Evolutionary conservation across 2,888 invertebrate genomes (phyloP).

Genomic region (Ypsolopha sequella): DNA sequence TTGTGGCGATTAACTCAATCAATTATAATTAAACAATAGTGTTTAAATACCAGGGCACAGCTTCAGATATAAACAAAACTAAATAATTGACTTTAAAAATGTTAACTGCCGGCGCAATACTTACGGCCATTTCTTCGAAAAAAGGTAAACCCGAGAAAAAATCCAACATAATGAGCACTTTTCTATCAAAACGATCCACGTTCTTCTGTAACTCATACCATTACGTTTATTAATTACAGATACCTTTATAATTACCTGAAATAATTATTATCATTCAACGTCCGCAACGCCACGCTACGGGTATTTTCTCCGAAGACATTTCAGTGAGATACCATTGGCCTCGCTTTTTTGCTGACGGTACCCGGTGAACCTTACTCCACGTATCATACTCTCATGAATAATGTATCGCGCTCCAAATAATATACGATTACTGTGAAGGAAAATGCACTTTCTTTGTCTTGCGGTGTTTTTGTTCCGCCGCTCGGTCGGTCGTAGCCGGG

Average conservation of each 20-base stretch:
- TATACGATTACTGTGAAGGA: conserved; percentile 31
- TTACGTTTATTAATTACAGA: conserved; percentile 24
- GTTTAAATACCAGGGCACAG: too few species aligned
- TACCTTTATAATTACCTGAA: conserved; percentile 35
- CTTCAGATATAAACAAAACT: too few species aligned
- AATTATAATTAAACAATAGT: conserved; percentile 2
- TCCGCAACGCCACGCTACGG: conserved; percentile 21
- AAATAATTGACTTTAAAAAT: too few species aligned
- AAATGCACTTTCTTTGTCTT: conserved; percentile 65
- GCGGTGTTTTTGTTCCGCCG: conserved; percentile 17
- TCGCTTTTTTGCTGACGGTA: conserved; percentile 26
- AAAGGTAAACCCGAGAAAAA: background rate
- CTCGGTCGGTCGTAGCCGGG: background rate
- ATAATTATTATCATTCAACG: conserved; percentile 20
- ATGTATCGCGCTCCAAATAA: conserved; percentile 31
- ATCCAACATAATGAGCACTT: background rate
- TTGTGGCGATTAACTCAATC: too few species aligned
- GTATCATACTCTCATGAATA: conserved; percentile 63
- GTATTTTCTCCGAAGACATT: conserved; percentile 12
- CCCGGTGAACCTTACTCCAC: conserved; percentile 48
- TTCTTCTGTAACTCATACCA: conserved; percentile 16
- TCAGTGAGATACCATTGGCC: background rate
- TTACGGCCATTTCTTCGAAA: background rate
- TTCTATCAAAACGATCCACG: background rate
- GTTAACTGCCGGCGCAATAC: too few species aligned